These are phyloP conservation scores for Cathartes aura DNA, from an alignment of 2,113 vertebrate genomes.

Conservation along the genomic window DNA sequence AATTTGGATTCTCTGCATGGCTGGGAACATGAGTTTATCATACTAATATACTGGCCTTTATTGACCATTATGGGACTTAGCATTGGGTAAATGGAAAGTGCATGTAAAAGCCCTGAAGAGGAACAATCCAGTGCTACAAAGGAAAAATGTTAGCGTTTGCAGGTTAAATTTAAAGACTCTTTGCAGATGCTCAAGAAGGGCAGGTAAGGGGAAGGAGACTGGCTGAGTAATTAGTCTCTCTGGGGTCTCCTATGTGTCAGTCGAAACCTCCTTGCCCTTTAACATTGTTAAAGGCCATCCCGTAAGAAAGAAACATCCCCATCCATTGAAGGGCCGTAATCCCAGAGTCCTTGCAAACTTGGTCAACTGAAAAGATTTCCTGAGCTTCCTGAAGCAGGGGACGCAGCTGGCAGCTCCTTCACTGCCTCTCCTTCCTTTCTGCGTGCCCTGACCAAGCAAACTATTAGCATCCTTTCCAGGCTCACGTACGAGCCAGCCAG, in stretches of 20 bases:
- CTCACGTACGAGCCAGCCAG: not conserved
- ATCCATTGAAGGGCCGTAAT: not conserved
- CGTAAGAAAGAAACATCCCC: not conserved
- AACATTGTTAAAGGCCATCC: not conserved
- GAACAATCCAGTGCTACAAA: not conserved
- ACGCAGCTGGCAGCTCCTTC: not conserved
- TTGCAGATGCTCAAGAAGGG: not conserved
- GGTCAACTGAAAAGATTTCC: not conserved
- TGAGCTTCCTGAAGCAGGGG: not conserved
- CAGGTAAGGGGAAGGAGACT: not conserved
- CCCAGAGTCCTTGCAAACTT: not conserved
- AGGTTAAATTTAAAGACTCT: not conserved
- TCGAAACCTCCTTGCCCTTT: not conserved
- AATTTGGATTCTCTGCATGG: not conserved
- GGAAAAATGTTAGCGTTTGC: not conserved
- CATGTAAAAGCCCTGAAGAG: not conserved
- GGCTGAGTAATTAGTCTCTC: not conserved
- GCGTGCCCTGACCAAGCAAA: not conserved
- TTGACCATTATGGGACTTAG: constrained; percentile 2
- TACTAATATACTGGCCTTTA: not conserved
- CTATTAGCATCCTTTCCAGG: not conserved
- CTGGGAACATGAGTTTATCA: constrained; percentile 4
- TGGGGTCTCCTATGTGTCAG: not conserved
- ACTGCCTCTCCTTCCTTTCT: not conserved
- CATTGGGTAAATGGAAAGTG: not conserved